Percentiles rank a stretch among this genome's conserved stretches.
Evolutionary conservation across 2,888 invertebrate species (phyloP).

Genomic region (Papilio demoleus): DNA sequence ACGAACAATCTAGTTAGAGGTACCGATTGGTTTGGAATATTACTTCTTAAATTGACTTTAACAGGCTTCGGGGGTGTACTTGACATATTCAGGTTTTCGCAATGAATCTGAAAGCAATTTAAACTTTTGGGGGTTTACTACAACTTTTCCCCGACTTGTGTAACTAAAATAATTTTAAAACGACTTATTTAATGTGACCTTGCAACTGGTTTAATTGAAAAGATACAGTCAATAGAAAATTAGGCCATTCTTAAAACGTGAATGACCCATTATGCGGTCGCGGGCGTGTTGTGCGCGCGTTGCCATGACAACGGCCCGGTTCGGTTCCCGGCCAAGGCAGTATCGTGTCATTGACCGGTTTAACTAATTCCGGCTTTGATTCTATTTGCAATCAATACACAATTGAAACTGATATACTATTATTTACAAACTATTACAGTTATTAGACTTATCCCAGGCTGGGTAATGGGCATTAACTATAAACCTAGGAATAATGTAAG

Average conservation of each 20-base stretch:
- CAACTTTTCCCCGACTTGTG: too few relatives aligned
- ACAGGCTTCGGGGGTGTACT: neutral
- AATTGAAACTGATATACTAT: neutral
- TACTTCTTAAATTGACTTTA: slow-evolving; percentile 12
- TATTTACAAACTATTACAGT: neutral
- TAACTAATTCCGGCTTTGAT: slow-evolving; percentile 19
- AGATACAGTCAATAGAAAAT: slow-evolving; percentile 1
- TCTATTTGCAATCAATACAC: neutral
- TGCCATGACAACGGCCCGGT: slow-evolving; percentile 62
- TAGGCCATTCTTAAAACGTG: neutral
- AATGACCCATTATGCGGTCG: neutral
- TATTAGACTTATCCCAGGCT: too few relatives aligned
- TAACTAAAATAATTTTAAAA: too few relatives aligned
- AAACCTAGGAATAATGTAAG: neutral
- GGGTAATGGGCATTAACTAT: too few relatives aligned
- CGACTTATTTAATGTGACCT: neutral
- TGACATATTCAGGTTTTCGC: neutral
- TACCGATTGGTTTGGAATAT: neutral
- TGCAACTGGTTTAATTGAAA: neutral
- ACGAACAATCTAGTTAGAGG: too few relatives aligned
- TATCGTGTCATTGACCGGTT: slow-evolving; percentile 32
- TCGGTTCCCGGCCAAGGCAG: slow-evolving; percentile 59
- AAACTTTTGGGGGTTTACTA: too few relatives aligned
- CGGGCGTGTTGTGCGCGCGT: slow-evolving; percentile 59
- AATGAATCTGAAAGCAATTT: neutral